A percentile compares a stretch with the other conserved stretches of the same genome.
Evolutionary conservation across 2,113 vertebrate genomes (phyloP).

Genomic region (Dromaius novaehollandiae): DNA sequence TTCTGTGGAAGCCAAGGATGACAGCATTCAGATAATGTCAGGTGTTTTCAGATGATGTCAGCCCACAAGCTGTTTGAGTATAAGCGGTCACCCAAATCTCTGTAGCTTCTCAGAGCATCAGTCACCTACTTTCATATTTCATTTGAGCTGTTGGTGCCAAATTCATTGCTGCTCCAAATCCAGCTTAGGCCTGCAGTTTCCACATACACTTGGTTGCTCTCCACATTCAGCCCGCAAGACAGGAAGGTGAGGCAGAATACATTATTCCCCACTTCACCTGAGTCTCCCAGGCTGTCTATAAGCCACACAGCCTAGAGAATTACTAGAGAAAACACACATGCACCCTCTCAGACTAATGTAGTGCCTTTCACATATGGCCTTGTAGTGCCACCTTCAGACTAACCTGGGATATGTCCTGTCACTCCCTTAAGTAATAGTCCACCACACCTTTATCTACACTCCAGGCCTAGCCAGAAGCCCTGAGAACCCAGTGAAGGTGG

Average conservation of each 20-base stretch:
- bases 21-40: neutral
- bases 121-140: neutral
- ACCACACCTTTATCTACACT: neutral
- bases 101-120: neutral
- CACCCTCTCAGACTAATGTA: accelerated
- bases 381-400: constrained; percentile 53
- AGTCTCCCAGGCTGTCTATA: accelerated
- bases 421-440: neutral
- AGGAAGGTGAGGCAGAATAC: neutral
- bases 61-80: accelerated
- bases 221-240: neutral
- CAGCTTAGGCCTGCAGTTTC: neutral
- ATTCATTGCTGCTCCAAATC: neutral
- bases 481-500: neutral
- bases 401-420: neutral
- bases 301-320: accelerated
- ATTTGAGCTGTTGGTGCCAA: neutral
- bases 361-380: neutral
- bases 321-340: accelerated
- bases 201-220: neutral
- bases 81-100: neutral
- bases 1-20: neutral
- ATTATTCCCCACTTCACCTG: neutral
- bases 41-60: neutral
- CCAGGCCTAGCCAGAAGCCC: neutral